Evolutionary conservation across 2,797 vertebrate genomes (phyloP), one percentile per base, ranked within the genome.

Genomic region (Myotis planiceps): DNA sequence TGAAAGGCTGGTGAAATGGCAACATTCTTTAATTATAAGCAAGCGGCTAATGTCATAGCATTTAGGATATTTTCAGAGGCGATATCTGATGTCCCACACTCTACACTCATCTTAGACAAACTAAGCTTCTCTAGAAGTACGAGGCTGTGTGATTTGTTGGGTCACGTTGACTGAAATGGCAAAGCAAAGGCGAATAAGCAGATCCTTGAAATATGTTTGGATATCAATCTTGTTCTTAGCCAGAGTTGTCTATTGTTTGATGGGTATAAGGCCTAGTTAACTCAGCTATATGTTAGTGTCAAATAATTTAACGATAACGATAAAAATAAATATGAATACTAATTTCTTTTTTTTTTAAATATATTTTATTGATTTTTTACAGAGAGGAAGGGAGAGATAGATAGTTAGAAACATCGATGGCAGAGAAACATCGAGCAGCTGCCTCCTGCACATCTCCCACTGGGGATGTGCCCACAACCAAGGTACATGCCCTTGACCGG

Each of bases 1-100:
- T 98, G 98, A 98, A 99, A 99, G 98, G 95, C 96, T 98, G 98
- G 98, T 97, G 98, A 99, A 98, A 99, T 98, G 98, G 98, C 98
- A 98, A 96, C 97, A 97, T 92, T 97, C 98, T 98, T 98, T 98
- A 98, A 99, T 99, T 99, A 98, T 98, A 98, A 98, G 96, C 97
- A 98, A 98, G 98, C 98, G 98, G 96, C 97, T 98, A 98, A 99
- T 98, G 98, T 98, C 98, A 98, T 95, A 98, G 97, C 98, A 98
- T 98, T 98, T 98, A 97, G 96, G 95, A 78, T 60, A 97, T 93
- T 98, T 98, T 83, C 85, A 68, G 95, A 79, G 39, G 82, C 92
- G 94, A 96, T 97, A 95, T 86, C 95, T 93, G 96, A 96, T 98
- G 96, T 89, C 95, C 91, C 49, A 92, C 90, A 86, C 91, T 96